Conservation (phyloP, 2,797 vertebrate species). For the Champsocephalus gunnari region DNA sequence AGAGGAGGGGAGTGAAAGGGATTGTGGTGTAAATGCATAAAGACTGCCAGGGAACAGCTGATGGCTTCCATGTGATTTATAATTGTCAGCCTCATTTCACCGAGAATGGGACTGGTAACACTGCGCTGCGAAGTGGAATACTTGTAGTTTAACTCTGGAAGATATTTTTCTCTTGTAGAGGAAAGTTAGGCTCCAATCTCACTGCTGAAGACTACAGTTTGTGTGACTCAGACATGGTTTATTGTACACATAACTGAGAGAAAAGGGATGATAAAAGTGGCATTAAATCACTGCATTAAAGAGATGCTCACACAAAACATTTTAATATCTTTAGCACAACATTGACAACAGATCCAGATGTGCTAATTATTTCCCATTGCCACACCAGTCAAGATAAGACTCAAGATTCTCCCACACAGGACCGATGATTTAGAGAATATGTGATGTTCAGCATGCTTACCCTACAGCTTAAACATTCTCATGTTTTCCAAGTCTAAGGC, state of each 20-base stretch:
- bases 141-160: not conserved
- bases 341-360: constrained; percentile 26
- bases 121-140: not conserved
- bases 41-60: constrained; percentile 42
- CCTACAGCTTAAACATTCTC: constrained; percentile 44
- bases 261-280: not conserved
- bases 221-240: not conserved
- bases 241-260: constrained; percentile 2
- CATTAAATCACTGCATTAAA: not conserved
- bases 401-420: constrained; percentile 30
- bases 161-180: not conserved
- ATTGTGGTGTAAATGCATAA: constrained; percentile 36
- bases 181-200: constrained; percentile 6
- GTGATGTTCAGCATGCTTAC: constrained; percentile 50
- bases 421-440: constrained; percentile 37
- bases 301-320: not conserved
- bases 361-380: constrained; percentile 12
- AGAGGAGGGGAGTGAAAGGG: constrained; percentile 13
- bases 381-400: constrained; percentile 21
- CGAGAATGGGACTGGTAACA: constrained; percentile 5
- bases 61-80: constrained; percentile 37
- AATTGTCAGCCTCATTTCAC: constrained; percentile 29
- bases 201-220: not conserved
- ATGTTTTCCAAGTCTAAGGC: constrained; percentile 58
- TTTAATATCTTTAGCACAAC: not conserved